phyloP scores from a whole-genome alignment of 2,113 vertebrate genomes.

The Ophthalmolycus amberensis region DNA sequence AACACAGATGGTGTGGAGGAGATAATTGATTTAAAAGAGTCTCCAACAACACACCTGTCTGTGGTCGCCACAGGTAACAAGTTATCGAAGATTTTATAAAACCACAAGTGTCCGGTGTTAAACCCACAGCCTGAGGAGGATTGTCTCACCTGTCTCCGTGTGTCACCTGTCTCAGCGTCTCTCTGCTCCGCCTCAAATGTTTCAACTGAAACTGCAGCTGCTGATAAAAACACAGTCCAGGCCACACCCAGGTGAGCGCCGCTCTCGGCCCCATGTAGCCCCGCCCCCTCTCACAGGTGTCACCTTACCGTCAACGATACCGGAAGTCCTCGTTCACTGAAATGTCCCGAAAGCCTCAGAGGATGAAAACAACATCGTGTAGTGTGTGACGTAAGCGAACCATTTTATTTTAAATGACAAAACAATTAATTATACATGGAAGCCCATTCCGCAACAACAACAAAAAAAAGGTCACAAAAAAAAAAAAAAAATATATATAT shows the following conservation, averaged over 20 bases:
- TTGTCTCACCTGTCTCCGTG: neutral
- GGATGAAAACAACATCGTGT: too few relatives aligned
- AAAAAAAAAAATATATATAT: too few relatives aligned
- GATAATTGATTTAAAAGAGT: neutral
- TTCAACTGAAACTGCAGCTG: conserved; percentile 60
- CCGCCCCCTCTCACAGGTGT: conserved; percentile 50
- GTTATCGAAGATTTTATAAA: neutral
- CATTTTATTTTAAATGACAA: neutral
- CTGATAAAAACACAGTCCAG: neutral
- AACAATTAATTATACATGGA: too few relatives aligned
- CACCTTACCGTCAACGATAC: neutral
- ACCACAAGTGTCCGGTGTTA: fast-evolving
- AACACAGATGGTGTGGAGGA: neutral
- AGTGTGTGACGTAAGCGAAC: too few relatives aligned
- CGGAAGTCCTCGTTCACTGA: conserved; percentile 1
- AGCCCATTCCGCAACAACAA: too few relatives aligned
- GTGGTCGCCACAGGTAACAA: neutral
- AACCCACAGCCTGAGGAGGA: neutral
- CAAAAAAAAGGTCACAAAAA: too few relatives aligned
- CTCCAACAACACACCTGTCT: neutral
- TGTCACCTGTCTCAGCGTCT: neutral
- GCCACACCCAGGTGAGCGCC: conserved; percentile 49
- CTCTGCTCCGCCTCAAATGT: neutral
- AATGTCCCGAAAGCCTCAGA: neutral
- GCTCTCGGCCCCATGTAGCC: neutral